Conservation (phyloP, 1,140 invertebrate species). For the Lutraria rhynchaena region DNA sequence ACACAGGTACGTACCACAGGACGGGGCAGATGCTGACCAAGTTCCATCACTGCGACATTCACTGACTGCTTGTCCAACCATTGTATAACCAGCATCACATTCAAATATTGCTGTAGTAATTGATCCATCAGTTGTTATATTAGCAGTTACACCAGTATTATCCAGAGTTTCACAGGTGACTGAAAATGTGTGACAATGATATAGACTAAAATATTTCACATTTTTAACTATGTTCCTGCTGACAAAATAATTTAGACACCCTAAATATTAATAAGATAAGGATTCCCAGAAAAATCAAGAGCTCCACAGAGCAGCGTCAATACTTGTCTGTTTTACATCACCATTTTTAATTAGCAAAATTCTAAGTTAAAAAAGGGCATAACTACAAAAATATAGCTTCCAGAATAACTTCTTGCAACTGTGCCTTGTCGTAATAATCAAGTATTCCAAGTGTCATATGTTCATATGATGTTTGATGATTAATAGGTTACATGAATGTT, state of each 20-base stretch:
- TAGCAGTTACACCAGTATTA: background rate
- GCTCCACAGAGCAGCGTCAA: too few species aligned
- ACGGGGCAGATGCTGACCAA: constrained; percentile 8
- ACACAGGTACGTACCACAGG: constrained; percentile 40
- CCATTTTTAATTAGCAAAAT: background rate
- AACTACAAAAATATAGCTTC: too few species aligned
- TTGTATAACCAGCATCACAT: constrained; percentile 35
- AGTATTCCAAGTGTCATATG: too few species aligned
- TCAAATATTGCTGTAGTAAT: background rate
- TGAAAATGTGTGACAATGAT: constrained; percentile 9
- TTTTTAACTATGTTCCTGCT: background rate
- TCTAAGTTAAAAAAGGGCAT: too few species aligned
- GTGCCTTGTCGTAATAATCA: too few species aligned
- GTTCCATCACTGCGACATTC: constrained; percentile 37
- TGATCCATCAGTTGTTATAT: constrained; percentile 16
- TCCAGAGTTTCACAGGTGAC: constrained; percentile 6
- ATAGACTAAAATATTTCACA: constrained; percentile 1
- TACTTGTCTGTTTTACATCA: background rate
- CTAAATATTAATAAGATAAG: background rate
- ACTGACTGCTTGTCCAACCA: constrained; percentile 10
- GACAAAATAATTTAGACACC: background rate
- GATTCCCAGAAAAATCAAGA: too few species aligned
- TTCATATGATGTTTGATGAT: too few species aligned
- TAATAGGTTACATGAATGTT: too few species aligned
- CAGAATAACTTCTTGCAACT: too few species aligned